Base-by-base conservation (phyloP, 2,888 invertebrate genomes). In the Stenolophus ochropezus region DNA sequence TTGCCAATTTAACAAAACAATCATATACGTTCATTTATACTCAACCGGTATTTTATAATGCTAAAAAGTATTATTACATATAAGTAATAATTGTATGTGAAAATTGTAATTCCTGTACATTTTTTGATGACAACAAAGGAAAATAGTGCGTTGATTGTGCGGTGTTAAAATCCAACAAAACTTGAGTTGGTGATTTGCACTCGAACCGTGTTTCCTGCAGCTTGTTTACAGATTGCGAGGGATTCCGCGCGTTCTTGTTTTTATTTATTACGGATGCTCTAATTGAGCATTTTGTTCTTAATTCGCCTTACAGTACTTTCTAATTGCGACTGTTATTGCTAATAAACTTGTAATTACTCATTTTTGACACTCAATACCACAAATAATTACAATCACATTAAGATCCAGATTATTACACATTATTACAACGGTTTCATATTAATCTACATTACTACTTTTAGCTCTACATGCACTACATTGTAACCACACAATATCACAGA, bases 161-260 rank as follows among this genome's bases (percentile, higher is more conserved):
- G n/a, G 76, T 76, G 76, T 76, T 76, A 76, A 76, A 76, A 76
- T 76, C 33, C 56, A 76, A 76, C 76, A 76, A 76, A 76, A 76
- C n/a, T 73, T 20, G 27, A 18, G 33, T 69, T 69, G 42, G 16
- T 73, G 20, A 49, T 73, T 69, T 69, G 33, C 33, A 33, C 65
- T 73, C 73, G 49, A 73, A 73, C 27, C 73, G 49, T 73, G 49
- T 49, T 73, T 73, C 73, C 73, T 73, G 73, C 47, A 42, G 33
- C 65, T 20, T 69, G 18, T 33, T 69, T 69, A 69, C 65, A n/a
- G 25, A 69, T 11, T 21, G 56, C 56, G 5, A 20, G 18, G 18
- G 21, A 69, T 33, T 69, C 65, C 25, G 25, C n/a, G 33, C 23
- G 5, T 61, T n/a, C 23, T 61, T 61, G 23, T 14, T 61, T 61